Conservation (phyloP, 1,140 invertebrate species). For the Chelonus insularis region DNA sequence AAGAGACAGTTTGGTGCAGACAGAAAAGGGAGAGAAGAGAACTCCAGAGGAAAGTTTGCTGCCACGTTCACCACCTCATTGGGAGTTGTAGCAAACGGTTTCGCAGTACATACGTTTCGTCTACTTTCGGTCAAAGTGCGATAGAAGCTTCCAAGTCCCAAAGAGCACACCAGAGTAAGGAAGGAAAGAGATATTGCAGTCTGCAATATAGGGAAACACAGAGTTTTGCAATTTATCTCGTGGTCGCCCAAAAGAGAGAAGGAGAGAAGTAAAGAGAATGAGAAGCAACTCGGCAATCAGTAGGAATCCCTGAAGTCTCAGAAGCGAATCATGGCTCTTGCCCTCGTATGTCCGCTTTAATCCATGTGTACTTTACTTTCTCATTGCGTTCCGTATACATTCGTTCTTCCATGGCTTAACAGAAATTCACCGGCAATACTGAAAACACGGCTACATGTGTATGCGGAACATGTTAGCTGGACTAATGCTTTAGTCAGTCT, state of each 20-base stretch:
- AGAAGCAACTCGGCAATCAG: slow-evolving; percentile 47
- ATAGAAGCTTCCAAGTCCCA: not conserved
- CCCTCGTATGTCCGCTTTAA: slow-evolving; percentile 31
- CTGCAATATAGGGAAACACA: not conserved
- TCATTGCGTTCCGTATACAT: not conserved
- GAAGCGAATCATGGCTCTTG: slow-evolving; percentile 39
- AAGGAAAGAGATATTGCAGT: slow-evolving; percentile 13
- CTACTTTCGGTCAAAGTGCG: slow-evolving; percentile 8
- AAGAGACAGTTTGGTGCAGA: slow-evolving; percentile 39
- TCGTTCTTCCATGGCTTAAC: not conserved
- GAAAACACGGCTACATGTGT: not conserved
- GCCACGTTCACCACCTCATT: not conserved
- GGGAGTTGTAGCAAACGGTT: not conserved
- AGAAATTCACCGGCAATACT: not conserved
- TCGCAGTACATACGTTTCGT: not conserved
- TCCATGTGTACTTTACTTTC: slow-evolving; percentile 5
- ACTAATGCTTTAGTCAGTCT: not conserved
- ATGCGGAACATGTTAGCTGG: not conserved
- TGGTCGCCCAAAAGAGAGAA: slow-evolving; percentile 12
- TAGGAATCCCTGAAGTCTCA: slow-evolving; percentile 43
- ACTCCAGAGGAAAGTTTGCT: slow-evolving; percentile 22
- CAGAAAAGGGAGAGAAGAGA: not conserved
- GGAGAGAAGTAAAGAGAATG: slow-evolving; percentile 31
- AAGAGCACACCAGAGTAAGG: not conserved
- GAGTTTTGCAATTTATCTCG: slow-evolving; percentile 52